phyloP scores from a whole-genome alignment of 2,113 vertebrate species.

The Epinephelus moara region DNA sequence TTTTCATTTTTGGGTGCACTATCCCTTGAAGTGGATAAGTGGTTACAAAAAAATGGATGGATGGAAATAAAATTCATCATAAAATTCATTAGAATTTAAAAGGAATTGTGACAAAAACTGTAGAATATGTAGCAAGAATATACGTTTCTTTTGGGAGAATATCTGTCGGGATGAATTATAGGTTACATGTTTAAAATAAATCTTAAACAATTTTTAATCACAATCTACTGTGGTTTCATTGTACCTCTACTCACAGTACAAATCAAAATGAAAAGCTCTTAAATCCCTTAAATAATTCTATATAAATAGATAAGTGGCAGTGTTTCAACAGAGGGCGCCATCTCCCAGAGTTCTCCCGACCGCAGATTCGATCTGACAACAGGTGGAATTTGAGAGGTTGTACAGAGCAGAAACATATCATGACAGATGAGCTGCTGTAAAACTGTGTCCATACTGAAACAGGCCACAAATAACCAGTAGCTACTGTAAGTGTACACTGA shows the following conservation, averaged over 20 bases:
- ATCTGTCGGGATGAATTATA: not conserved
- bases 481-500: conserved; percentile 74
- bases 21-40: no score
- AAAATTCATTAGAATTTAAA: no score
- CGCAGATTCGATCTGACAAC: conserved; percentile 53
- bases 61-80: no score
- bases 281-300: not conserved
- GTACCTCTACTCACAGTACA: not conserved
- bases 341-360: conserved; percentile 29
- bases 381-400: conserved; percentile 70
- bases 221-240: not conserved
- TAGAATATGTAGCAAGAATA: not conserved
- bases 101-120: not conserved
- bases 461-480: conserved; percentile 74
- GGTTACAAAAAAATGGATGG: no score
- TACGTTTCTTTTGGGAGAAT: not conserved
- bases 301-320: not conserved
- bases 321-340: conserved; percentile 66
- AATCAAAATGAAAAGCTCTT: not conserved
- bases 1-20: no score
- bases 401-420: conserved; percentile 61
- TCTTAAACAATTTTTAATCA: not conserved
- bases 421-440: conserved; percentile 74
- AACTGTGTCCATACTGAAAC: conserved; percentile 59
- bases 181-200: not conserved